A percentile compares a stretch with the other conserved stretches of the same genome.
Evolutionary conservation across 2,888 invertebrate species (phyloP).

Genomic region (Cantharis rustica): DNA sequence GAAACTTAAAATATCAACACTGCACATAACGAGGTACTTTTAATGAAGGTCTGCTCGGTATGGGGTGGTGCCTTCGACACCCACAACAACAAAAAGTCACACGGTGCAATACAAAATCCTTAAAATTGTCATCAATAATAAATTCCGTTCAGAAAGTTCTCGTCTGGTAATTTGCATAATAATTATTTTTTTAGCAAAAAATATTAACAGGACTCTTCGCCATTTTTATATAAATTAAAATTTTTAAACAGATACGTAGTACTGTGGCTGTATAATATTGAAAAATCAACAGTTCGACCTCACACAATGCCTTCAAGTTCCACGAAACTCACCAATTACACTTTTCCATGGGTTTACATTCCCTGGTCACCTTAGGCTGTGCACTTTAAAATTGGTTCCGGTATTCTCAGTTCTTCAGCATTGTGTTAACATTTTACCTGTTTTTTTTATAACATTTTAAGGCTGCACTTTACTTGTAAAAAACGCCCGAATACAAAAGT

Average conservation of each 20-base stretch:
- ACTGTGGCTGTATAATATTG: background rate
- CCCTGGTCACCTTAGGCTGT: conserved; percentile 1
- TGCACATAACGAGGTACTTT: background rate
- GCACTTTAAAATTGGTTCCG: conserved; percentile 23
- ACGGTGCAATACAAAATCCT: background rate
- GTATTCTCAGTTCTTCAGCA: conserved; percentile 9
- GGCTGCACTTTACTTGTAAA: background rate
- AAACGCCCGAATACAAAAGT: background rate
- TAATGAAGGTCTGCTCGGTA: background rate
- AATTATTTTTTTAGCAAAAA: background rate
- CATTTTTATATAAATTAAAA: background rate
- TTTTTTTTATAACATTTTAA: conserved; percentile 1
- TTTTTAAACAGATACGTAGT: background rate
- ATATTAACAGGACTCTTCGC: background rate
- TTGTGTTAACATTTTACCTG: conserved; percentile 16
- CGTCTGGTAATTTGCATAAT: background rate
- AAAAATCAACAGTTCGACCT: conserved; percentile 10
- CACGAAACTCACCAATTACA: conserved; percentile 20
- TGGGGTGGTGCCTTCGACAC: background rate
- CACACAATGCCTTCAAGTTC: conserved; percentile 13
- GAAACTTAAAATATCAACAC: background rate
- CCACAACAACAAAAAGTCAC: background rate
- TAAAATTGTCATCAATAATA: background rate
- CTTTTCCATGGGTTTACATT: conserved; percentile 17
- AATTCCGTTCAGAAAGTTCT: background rate